Conservation (phyloP, 2,797 vertebrate species). For the Rhabdomys pumilio region DNA sequence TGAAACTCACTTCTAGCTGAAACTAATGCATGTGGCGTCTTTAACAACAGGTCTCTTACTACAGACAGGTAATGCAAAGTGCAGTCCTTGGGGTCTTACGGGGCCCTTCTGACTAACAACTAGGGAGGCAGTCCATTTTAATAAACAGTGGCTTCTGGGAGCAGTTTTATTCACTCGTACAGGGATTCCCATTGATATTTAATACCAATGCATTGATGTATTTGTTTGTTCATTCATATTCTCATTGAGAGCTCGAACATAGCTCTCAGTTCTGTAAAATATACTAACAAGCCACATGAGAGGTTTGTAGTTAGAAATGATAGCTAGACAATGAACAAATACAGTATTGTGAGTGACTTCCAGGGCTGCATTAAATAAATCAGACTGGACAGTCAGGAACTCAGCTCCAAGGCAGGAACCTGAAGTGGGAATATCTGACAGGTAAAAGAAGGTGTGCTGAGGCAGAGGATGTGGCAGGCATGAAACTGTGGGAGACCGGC, state of each 20-base stretch:
- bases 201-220: neutral
- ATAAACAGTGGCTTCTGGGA: neutral
- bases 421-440: neutral
- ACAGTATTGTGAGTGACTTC: neutral
- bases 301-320: neutral
- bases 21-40: too few relatives aligned
- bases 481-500: neutral
- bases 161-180: neutral
- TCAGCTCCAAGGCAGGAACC: neutral
- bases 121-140: neutral
- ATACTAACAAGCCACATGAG: neutral
- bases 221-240: conserved; percentile 12
- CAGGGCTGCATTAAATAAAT: neutral
- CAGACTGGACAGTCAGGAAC: neutral
- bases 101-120: neutral
- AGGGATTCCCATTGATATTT: neutral
- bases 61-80: neutral
- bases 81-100: too few relatives aligned
- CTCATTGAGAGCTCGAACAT: neutral
- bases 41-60: neutral
- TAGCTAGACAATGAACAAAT: conserved; percentile 27
- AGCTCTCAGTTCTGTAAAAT: neutral
- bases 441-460: neutral
- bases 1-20: neutral
- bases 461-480: neutral